These are phyloP conservation scores for Teleogryllus occipitalis DNA, from an alignment of 1,140 invertebrate species.

Conservation along the genomic window DNA sequence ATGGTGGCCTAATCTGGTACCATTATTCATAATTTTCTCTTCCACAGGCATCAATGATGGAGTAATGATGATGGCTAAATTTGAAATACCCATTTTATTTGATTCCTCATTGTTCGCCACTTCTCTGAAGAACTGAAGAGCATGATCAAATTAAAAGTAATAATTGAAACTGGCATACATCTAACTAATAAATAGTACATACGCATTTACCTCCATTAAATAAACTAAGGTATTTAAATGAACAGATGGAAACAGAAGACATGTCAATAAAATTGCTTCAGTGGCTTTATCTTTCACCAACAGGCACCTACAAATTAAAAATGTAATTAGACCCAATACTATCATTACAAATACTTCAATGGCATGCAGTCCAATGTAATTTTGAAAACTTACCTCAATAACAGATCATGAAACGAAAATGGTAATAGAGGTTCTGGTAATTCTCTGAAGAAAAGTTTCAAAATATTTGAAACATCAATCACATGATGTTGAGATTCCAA, in stretches of 20 bases:
- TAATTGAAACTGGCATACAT: slow-evolving; percentile 8
- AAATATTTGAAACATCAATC: slow-evolving; percentile 70
- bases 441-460: slow-evolving; percentile 74
- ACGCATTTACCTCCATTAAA: slow-evolving; percentile 45
- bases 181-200: slow-evolving; percentile 2
- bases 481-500: slow-evolving; percentile 47
- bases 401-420: slow-evolving; percentile 57
- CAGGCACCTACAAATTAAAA: slow-evolving; percentile 27
- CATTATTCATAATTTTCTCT: slow-evolving; percentile 31
- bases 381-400: slow-evolving; percentile 54
- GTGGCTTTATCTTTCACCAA: slow-evolving; percentile 36
- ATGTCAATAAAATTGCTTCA: slow-evolving; percentile 50
- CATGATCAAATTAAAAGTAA: slow-evolving; percentile 21
- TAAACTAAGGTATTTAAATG: slow-evolving; percentile 59
- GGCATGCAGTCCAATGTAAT: neutral
- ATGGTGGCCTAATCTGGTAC: slow-evolving; percentile 48
- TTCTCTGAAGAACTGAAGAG: slow-evolving; percentile 45
- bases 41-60: slow-evolving; percentile 74
- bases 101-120: slow-evolving; percentile 50
- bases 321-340: neutral
- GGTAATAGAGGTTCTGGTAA: slow-evolving; percentile 75
- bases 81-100: slow-evolving; percentile 74
- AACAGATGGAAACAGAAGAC: slow-evolving; percentile 52
- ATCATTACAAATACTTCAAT: neutral
- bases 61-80: slow-evolving; percentile 69